Percentiles rank a stretch among this genome's conserved stretches.
Conservation (phyloP, 2,888 invertebrate species). For the Erebia epiphron region DNA sequence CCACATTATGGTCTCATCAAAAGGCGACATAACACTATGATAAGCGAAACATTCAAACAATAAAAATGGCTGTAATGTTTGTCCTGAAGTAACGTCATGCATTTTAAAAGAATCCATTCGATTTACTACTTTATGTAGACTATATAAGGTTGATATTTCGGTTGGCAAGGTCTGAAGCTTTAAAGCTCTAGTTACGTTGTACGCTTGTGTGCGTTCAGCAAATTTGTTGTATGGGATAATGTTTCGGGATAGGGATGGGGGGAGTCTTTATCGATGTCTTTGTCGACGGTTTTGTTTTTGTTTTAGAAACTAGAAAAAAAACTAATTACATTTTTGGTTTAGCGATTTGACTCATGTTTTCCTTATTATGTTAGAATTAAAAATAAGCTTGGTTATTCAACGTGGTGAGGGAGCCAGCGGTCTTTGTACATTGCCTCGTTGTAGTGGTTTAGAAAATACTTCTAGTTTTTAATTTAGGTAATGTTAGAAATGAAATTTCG, state of each 20-base stretch:
- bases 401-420: too few species aligned
- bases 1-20: conserved; percentile 8
- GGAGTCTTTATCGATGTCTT: not conserved
- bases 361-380: too few species aligned
- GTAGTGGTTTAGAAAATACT: too few species aligned
- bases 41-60: conserved; percentile 39
- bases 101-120: conserved; percentile 23
- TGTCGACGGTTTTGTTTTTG: not conserved
- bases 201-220: conserved; percentile 41
- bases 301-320: too few species aligned
- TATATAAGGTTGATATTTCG: conserved; percentile 24
- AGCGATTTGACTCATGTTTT: too few species aligned
- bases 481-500: too few species aligned
- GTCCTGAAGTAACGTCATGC: conserved; percentile 42
- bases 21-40: conserved; percentile 18
- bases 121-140: conserved; percentile 12
- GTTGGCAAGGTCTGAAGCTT: conserved; percentile 37
- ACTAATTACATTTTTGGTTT: too few species aligned
- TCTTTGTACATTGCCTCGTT: too few species aligned
- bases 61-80: conserved; percentile 44
- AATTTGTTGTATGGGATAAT: conserved; percentile 44
- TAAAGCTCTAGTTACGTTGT: conserved; percentile 45
- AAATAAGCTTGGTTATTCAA: too few species aligned
- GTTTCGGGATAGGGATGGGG: conserved; percentile 44
- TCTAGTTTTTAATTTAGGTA: too few species aligned